Percentiles rank a stretch among this genome's conserved stretches.
Conservation (phyloP, 2,888 invertebrate genomes). For the Schrankia costaestrigalis region DNA sequence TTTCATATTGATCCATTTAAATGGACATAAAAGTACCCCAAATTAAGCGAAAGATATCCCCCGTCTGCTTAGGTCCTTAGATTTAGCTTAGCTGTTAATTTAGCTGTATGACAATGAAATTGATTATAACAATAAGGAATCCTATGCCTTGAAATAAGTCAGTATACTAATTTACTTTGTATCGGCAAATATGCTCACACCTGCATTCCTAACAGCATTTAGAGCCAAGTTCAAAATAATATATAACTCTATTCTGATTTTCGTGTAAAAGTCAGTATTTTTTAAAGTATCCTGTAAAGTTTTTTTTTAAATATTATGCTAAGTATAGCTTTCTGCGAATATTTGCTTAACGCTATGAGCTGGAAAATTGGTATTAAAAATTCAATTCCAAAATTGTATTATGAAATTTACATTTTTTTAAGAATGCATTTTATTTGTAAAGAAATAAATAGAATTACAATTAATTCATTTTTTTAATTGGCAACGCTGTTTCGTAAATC, state of each 20-base stretch:
- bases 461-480: constrained; percentile 9
- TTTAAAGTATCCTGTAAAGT: constrained; percentile 1
- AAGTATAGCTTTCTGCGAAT: constrained; percentile 5
- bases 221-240: constrained; percentile 39
- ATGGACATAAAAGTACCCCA: too few relatives aligned
- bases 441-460: constrained; percentile 11
- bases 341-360: constrained; percentile 1
- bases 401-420: constrained; percentile 24
- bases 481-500: constrained; percentile 11
- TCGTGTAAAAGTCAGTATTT: constrained; percentile 24
- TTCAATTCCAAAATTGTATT: constrained; percentile 28
- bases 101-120: constrained; percentile 23
- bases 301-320: constrained; percentile 3
- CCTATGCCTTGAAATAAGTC: constrained; percentile 21
- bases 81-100: constrained; percentile 28
- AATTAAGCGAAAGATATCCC: too few relatives aligned
- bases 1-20: too few relatives aligned
- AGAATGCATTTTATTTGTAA: constrained; percentile 29
- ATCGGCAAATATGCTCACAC: constrained; percentile 44
- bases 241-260: constrained; percentile 40
- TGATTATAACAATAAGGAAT: constrained; percentile 9
- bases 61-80: too few relatives aligned
- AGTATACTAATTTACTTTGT: constrained; percentile 27
- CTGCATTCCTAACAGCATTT: constrained; percentile 58
- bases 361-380: constrained; percentile 18